Evolutionary conservation across 2,113 vertebrate genomes (phyloP).

Genomic region (Sula dactylatra): DNA sequence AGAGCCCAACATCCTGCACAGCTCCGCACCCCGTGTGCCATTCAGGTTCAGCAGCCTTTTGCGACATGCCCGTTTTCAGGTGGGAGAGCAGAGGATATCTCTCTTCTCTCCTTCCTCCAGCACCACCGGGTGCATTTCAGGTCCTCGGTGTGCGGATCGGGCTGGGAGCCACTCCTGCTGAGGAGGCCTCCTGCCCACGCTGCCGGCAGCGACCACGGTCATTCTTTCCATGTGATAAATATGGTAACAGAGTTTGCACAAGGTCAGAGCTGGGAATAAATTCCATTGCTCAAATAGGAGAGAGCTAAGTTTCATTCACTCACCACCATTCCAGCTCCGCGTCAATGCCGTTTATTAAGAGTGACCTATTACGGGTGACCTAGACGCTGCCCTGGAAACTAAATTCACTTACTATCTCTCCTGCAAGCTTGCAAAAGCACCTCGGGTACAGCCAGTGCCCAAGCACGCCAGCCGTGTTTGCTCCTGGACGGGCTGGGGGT

Average conservation of each 20-base stretch:
- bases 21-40: rapidly evolving
- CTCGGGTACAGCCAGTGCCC: neutral
- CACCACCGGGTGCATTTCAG: neutral
- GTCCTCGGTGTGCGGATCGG: rapidly evolving
- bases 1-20: rapidly evolving
- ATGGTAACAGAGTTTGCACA: constrained; percentile 42
- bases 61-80: neutral
- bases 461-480: rapidly evolving
- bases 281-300: constrained; percentile 57
- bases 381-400: neutral
- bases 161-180: neutral
- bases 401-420: neutral
- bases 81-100: neutral
- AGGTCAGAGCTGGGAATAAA: constrained; percentile 52
- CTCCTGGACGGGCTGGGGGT: rapidly evolving
- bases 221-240: constrained; percentile 61
- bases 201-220: neutral
- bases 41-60: neutral
- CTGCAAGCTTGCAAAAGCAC: neutral
- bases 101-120: neutral
- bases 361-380: constrained; percentile 30
- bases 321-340: neutral
- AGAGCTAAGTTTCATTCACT: constrained; percentile 48
- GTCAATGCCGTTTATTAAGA: constrained; percentile 16
- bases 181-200: neutral